Base-by-base conservation (phyloP, 2,888 invertebrate genomes). In the Cheilosia urbana region DNA sequence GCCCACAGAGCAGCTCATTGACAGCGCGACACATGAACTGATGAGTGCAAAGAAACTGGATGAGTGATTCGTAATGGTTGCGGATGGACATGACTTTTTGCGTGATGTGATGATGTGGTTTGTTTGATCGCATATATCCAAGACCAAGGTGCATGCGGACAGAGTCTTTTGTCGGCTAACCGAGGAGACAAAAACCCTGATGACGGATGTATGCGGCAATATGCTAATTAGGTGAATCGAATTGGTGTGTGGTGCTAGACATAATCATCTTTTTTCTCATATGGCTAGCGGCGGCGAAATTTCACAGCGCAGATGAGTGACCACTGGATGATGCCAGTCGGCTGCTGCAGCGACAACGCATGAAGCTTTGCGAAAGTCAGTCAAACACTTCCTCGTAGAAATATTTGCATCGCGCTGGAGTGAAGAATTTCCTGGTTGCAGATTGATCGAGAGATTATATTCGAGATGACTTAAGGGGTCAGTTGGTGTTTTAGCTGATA, bases 161-260 rank as follows among this genome's bases (percentile, higher is more conserved):
- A 19, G 17, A 21, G 57, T 55, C 58, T 45, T 40, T 66, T 30
- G 34, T 45, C 78, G 63, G 69, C 75, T 60, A 27, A 6, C 9
- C 9, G 40, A 65, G 30, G 7, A 72, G 42, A 76, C 75, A 85
- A 77, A 85, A 80, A 77, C 51, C 9, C 47, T 65, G 85, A 66
- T 85, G 85, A 85, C 71, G 68, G 85, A 85, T 85, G 81, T 37
- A 72, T 76, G 72, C 66, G 55, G 80, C 68, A 81, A 62, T 85
- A 85, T 85, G 81, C 68, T 85, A 85, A 85, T 85, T 85, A 85
- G 85, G 51, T 63, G 77, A 21, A 85, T 65, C 72, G 68, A 63
- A 77, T 81, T 72, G 63, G 24, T 85, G 66, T 71, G 42, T 15
- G 79, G 65, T 42, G 63, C 53, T 71, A 21, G 57, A 34, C 47